These are phyloP conservation scores for Poeciliopsis occidentalis DNA, from an alignment of 2,113 vertebrate species.

Conservation along the genomic window DNA sequence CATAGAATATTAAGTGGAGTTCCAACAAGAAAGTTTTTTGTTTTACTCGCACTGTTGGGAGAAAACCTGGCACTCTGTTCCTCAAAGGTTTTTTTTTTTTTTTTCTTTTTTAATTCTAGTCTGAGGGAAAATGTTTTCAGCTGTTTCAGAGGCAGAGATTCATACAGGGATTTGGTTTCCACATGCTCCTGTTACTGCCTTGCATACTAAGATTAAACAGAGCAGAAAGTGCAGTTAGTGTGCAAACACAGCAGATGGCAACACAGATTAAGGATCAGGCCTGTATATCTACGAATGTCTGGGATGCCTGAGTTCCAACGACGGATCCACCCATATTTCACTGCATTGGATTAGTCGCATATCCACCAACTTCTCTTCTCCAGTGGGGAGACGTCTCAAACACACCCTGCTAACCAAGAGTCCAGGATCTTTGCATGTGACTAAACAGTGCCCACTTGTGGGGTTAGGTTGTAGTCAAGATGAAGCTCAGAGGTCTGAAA, in stretches of 20 bases:
- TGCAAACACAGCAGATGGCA: slow-evolving; percentile 68
- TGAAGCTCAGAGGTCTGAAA: not conserved
- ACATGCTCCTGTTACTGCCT: slow-evolving; percentile 30
- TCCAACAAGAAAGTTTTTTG: slow-evolving; percentile 36
- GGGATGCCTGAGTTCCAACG: slow-evolving; percentile 15
- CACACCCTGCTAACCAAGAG: slow-evolving; percentile 14
- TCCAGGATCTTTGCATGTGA: not conserved
- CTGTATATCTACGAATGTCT: slow-evolving; percentile 31
- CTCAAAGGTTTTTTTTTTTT: slow-evolving; percentile 19
- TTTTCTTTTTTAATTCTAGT: slow-evolving; percentile 27
- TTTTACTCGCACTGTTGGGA: slow-evolving; percentile 27
- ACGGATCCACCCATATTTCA: slow-evolving; percentile 13
- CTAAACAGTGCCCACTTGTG: slow-evolving; percentile 48
- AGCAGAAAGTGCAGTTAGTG: slow-evolving; percentile 43
- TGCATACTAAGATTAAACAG: slow-evolving; percentile 55
- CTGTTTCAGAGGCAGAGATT: slow-evolving; percentile 38
- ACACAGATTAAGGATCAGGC: slow-evolving; percentile 68
- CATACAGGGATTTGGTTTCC: slow-evolving; percentile 38
- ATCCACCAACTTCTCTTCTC: not conserved
- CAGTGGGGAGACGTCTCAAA: slow-evolving; percentile 11
- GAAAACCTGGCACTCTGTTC: slow-evolving; percentile 38
- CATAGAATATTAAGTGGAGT: slow-evolving; percentile 52
- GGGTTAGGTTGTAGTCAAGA: not conserved
- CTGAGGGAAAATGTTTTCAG: slow-evolving; percentile 53
- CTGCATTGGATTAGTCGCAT: slow-evolving; percentile 36